Conservation (phyloP, 1,140 invertebrate genomes). For the Drosophila sturtevanti region DNA sequence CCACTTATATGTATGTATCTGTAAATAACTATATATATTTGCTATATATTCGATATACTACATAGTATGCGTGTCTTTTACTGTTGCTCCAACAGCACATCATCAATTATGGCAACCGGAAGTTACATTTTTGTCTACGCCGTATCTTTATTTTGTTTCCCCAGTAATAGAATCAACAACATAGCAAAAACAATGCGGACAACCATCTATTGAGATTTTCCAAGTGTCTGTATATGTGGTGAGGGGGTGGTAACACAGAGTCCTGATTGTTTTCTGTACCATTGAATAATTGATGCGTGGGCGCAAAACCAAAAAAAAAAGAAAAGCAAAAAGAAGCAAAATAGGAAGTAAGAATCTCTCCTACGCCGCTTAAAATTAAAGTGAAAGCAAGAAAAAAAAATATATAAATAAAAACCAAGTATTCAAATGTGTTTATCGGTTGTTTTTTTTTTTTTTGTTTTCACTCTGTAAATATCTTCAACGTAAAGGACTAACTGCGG, state of each 20-base stretch:
- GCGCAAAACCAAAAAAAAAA: slow-evolving; percentile 22
- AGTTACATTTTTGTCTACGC: slow-evolving; percentile 62
- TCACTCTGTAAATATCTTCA: slow-evolving; percentile 17
- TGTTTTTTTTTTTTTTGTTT: not conserved
- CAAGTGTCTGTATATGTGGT: slow-evolving; percentile 13
- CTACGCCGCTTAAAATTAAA: slow-evolving; percentile 1
- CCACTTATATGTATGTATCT: not conserved
- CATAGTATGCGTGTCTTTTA: slow-evolving; percentile 11
- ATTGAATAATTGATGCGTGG: slow-evolving; percentile 63
- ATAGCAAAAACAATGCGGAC: slow-evolving; percentile 18
- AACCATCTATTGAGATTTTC: slow-evolving; percentile 42
- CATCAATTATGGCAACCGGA: slow-evolving; percentile 77
- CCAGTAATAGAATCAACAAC: slow-evolving; percentile 39
- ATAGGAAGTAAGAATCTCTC: not conserved
- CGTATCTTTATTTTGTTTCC: slow-evolving; percentile 64
- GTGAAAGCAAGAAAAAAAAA: not conserved
- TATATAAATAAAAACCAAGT: not conserved
- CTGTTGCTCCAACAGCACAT: slow-evolving; percentile 46
- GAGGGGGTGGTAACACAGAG: not conserved
- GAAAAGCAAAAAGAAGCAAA: slow-evolving; percentile 30
- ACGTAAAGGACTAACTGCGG: slow-evolving; percentile 3
- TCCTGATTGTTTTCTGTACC: slow-evolving; percentile 37
- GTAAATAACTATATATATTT: too few relatives aligned
- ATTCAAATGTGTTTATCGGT: slow-evolving; percentile 23
- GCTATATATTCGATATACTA: not conserved